A percentile compares a stretch with the other conserved stretches of the same genome.
phyloP scores from a whole-genome alignment of 1,140 invertebrate genomes.

The Andrena cerasifolii region DNA sequence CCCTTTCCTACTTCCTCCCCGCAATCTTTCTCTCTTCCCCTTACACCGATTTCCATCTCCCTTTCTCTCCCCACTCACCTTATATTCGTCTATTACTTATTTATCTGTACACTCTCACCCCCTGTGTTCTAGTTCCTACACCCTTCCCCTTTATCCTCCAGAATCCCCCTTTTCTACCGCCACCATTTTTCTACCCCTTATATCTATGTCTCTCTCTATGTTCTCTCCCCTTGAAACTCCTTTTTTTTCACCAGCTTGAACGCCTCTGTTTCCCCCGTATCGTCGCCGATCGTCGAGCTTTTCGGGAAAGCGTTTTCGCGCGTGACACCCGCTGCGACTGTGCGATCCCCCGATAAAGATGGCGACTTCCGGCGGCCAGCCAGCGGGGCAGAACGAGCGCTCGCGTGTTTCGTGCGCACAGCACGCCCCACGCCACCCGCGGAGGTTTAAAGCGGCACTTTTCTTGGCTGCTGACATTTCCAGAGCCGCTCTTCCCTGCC shows the following conservation, averaged over 20 bases:
- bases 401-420: conserved; percentile 19
- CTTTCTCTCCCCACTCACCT: not conserved
- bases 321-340: conserved; percentile 15
- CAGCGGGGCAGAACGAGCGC: not conserved
- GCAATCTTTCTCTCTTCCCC: not conserved
- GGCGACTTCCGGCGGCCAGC: conserved; percentile 34
- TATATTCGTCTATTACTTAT: not conserved
- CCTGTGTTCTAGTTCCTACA: not conserved
- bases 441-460: conserved; percentile 17
- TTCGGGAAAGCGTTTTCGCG: conserved; percentile 17
- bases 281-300: not conserved
- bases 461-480: conserved; percentile 9
- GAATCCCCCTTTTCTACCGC: not conserved
- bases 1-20: not conserved
- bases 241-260: not conserved
- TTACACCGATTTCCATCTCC: conserved; percentile 9
- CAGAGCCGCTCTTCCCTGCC: not conserved
- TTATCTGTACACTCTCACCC: not conserved
- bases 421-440: conserved; percentile 1
- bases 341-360: conserved; percentile 37
- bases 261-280: conserved; percentile 1
- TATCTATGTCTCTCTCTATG: conserved; percentile 17
- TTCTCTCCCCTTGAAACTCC: not conserved
- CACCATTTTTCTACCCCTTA: not conserved
- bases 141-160: conserved; percentile 4